phyloP scores from a whole-genome alignment of 2,888 invertebrate genomes.

The Machimus atricapillus region DNA sequence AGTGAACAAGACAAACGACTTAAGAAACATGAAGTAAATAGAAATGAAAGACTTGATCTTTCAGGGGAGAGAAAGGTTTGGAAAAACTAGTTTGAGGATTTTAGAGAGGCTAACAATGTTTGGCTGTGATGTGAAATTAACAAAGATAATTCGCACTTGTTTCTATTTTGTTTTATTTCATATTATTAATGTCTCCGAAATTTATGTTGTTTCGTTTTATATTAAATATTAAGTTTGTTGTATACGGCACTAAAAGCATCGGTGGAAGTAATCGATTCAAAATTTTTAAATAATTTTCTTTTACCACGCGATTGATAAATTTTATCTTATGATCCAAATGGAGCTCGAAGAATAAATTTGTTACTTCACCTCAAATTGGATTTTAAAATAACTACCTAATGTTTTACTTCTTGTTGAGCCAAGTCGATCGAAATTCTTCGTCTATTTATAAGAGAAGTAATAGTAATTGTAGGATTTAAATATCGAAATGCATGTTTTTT shows the following conservation, averaged over 20 bases:
- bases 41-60: not conserved
- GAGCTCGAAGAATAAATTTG: not conserved
- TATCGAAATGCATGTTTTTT: not conserved
- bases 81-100: not conserved
- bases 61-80: not conserved
- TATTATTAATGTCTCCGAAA: not conserved
- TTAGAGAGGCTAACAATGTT: not conserved
- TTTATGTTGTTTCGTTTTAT: not conserved
- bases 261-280: not conserved
- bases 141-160: not conserved
- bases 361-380: too few relatives aligned
- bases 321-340: too few relatives aligned
- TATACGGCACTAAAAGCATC: not conserved
- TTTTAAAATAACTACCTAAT: too few relatives aligned
- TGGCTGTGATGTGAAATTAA: not conserved
- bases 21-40: not conserved
- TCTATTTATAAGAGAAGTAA: not conserved
- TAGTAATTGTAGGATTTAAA: not conserved
- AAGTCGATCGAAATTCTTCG: not conserved
- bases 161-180: not conserved
- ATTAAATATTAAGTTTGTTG: not conserved
- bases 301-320: not conserved
- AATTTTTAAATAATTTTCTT: not conserved
- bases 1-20: not conserved
- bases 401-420: too few relatives aligned